Evolutionary conservation across 2,888 invertebrate species (phyloP), one percentile per base, ranked within the genome.

Genomic region (Bursaphelenchus okinawaensis): DNA sequence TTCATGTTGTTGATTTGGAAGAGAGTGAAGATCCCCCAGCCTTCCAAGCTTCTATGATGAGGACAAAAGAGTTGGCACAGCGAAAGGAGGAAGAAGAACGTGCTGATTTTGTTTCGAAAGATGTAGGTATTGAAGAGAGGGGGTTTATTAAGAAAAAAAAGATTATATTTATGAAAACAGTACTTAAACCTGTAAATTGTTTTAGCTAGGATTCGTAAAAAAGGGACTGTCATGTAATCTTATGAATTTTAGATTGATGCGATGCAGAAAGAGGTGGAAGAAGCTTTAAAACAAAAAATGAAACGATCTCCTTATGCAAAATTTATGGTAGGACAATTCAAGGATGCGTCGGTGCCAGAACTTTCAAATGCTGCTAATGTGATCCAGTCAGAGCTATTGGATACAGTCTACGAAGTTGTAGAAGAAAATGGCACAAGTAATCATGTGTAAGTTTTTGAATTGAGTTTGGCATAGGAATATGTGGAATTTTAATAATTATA

Each of bases 1-100:
- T 98, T 83, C 91, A 93, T 89, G 90, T 90, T 0, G 91, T 96
- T 0, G 95, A 98, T 83, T 85, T 98, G 74, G 80, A 80, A 40
- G 76, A 79, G 58, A 69, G 68, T 29, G 80, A 80, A 69, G 80
- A 80, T 68, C 80, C 80, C 7, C 80, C 80, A 9, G 79, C 80
- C 0, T 80, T 70, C 59, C 68, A 72, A 52, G 80, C 75, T 61
- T 68, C 80, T 4, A 72, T 76, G 57, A 63, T 71, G 20, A 70
- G 63, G 58, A 75, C 74, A 7, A 23, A 59, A 23, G 67, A 69
- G 28, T 24, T 55, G 7, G 50, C 51, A 19, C 52, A 75, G 62
- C 63, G 65, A 52, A 63, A 67, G 24, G 79, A 80, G 52, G 74
- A 75, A 69, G 62, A 71, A 50, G 31, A 55, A 23, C 40, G 54